These are phyloP conservation scores for Drosophila phalerata DNA, from an alignment of 2,888 invertebrate genomes.

Conservation along the genomic window DNA sequence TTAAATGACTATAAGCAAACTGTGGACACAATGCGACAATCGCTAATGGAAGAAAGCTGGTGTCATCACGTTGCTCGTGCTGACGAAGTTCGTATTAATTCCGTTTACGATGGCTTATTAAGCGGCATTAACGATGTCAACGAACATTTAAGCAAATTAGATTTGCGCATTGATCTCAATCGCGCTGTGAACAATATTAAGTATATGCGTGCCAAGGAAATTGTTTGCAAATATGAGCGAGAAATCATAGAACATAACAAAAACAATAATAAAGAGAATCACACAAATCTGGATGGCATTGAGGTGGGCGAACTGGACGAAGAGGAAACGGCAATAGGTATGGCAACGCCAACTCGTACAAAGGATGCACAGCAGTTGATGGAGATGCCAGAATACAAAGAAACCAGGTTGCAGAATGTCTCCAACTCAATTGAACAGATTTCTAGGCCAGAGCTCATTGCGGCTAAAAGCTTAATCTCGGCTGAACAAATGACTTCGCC, in stretches of 20 bases:
- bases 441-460: neutral
- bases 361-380: neutral
- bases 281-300: constrained; percentile 23
- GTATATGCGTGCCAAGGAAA: neutral
- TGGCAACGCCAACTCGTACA: neutral
- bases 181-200: neutral
- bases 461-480: neutral
- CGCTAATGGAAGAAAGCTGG: constrained; percentile 41
- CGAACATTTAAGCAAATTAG: constrained; percentile 52
- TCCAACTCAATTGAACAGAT: no score
- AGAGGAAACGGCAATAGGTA: neutral
- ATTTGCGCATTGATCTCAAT: constrained; percentile 54
- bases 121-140: constrained; percentile 54
- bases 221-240: neutral
- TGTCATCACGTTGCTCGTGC: constrained; percentile 18
- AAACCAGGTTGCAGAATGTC: neutral
- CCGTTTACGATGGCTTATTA: constrained; percentile 49
- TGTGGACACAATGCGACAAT: constrained; percentile 18
- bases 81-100: constrained; percentile 38
- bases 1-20: constrained; percentile 36
- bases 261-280: neutral
- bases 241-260: neutral
- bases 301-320: constrained; percentile 33
- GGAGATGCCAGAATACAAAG: neutral
- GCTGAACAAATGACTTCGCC: neutral